phyloP scores from a whole-genome alignment of 2,113 vertebrate species.

The Mus spicilegus region DNA sequence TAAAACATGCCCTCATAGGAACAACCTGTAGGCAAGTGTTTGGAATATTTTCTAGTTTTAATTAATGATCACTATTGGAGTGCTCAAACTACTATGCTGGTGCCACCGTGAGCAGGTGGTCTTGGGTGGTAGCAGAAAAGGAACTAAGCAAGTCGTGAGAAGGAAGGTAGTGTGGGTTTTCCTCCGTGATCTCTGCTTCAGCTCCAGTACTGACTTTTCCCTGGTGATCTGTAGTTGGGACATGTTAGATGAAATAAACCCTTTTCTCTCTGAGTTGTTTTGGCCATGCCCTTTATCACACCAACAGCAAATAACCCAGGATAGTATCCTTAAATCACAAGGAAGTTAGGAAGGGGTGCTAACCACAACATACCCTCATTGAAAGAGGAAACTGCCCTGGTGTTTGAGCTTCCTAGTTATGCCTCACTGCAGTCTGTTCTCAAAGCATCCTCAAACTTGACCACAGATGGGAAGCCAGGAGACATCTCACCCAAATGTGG shows the following conservation, averaged over 20 bases:
- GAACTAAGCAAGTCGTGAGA: background rate
- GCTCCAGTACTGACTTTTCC: too few relatives aligned
- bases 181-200: background rate
- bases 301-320: background rate
- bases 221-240: background rate
- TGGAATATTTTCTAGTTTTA: background rate
- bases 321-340: background rate
- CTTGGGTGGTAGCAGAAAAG: background rate
- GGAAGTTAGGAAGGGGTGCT: background rate
- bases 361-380: background rate
- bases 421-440: background rate
- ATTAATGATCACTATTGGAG: background rate
- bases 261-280: background rate
- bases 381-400: background rate
- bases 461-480: background rate
- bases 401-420: background rate
- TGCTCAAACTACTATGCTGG: background rate
- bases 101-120: too few relatives aligned
- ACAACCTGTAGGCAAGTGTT: background rate
- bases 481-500: background rate
- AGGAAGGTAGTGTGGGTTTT: background rate
- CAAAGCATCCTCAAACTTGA: background rate
- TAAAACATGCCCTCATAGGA: background rate
- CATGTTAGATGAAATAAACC: background rate
- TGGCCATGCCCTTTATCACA: background rate